Conservation (phyloP, 2,113 vertebrate genomes). For the Mugil cephalus region DNA sequence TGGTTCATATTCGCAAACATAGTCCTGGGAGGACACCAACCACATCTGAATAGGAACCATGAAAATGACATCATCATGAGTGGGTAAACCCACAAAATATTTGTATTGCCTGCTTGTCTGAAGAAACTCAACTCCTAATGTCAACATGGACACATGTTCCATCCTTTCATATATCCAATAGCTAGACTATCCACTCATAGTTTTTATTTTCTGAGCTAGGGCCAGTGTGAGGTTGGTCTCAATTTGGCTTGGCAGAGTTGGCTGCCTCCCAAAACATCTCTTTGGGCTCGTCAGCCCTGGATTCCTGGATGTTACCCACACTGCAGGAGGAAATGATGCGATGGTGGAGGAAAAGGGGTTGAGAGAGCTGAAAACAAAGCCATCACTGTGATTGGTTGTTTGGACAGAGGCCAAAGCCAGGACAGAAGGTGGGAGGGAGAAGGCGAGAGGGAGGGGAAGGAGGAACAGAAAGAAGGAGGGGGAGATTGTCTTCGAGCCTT, state of each 20-base stretch:
- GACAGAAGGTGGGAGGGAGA: slow-evolving; percentile 64
- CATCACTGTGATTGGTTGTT: slow-evolving; percentile 81
- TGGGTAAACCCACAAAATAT: too few species aligned
- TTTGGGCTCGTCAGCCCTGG: slow-evolving; percentile 66
- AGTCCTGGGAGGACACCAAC: too few species aligned
- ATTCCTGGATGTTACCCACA: slow-evolving; percentile 78
- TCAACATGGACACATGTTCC: too few species aligned
- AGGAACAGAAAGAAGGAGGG: slow-evolving; percentile 40
- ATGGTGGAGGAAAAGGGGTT: slow-evolving; percentile 42
- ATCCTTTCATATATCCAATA: slow-evolving; percentile 8
- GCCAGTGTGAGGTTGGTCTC: slow-evolving; percentile 45
- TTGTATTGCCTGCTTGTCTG: too few species aligned
- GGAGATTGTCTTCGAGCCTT: slow-evolving; percentile 61
- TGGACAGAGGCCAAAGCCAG: slow-evolving; percentile 78
- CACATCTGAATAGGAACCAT: too few species aligned
- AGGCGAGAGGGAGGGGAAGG: slow-evolving; percentile 4
- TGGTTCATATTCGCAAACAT: too few species aligned
- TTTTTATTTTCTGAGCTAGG: slow-evolving; percentile 31
- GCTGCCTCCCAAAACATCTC: slow-evolving; percentile 75
- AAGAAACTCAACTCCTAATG: too few species aligned
- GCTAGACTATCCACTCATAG: slow-evolving; percentile 14
- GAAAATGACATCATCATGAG: too few species aligned
- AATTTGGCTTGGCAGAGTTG: slow-evolving; percentile 62
- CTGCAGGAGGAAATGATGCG: slow-evolving; percentile 74
- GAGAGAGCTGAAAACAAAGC: slow-evolving; percentile 79